Percentiles rank a stretch among this genome's conserved stretches.
Evolutionary conservation across 2,888 invertebrate species (phyloP).

Genomic region (Dryobota labecula): DNA sequence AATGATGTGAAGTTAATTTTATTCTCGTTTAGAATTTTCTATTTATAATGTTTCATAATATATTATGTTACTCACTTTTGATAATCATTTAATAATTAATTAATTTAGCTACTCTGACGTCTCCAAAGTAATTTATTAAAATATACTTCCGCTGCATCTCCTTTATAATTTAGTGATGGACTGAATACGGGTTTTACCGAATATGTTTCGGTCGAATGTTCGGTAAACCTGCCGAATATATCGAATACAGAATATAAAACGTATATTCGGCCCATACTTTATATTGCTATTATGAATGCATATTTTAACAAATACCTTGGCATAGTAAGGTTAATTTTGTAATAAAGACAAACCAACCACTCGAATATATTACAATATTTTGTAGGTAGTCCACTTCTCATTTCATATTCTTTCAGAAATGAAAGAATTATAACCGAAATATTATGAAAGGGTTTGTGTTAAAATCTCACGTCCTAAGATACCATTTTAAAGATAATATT

Average conservation of each 20-base stretch:
- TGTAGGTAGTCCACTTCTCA: not conserved
- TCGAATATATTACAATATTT: slow-evolving; percentile 2
- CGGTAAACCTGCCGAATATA: too few relatives aligned
- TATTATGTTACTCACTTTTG: not conserved
- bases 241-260: too few relatives aligned
- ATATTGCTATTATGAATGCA: not conserved
- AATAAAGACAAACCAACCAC: not conserved
- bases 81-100: not conserved
- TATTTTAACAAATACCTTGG: not conserved
- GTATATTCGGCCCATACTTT: too few relatives aligned
- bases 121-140: not conserved
- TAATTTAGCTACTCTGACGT: not conserved
- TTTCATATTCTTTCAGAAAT: too few relatives aligned
- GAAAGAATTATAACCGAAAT: not conserved
- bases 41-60: slow-evolving; percentile 3
- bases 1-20: not conserved
- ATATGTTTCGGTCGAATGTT: too few relatives aligned
- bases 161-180: too few relatives aligned
- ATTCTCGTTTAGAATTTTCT: not conserved
- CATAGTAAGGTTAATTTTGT: not conserved
- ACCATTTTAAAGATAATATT: too few relatives aligned
- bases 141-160: slow-evolving; percentile 8
- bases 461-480: not conserved
- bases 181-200: too few relatives aligned
- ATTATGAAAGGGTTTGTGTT: not conserved